Evolutionary conservation across 2,888 invertebrate genomes (phyloP).

Genomic region (Morpho deidamia): DNA sequence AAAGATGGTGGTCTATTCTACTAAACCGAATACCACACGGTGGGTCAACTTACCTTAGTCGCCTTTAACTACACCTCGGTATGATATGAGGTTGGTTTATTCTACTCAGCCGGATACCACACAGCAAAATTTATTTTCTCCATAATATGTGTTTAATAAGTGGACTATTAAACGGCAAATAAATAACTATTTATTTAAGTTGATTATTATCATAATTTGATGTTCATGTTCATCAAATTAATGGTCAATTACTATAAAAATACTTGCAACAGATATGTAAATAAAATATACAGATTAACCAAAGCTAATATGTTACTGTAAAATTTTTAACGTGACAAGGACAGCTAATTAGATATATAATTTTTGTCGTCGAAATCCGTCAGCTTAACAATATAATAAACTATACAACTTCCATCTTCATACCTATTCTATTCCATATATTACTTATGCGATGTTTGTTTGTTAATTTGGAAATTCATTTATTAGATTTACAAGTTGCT

Average conservation of each 20-base stretch:
- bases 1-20: no score
- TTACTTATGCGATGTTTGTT: constrained; percentile 9
- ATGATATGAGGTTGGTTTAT: no score
- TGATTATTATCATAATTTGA: no score
- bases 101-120: no score
- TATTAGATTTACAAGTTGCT: constrained; percentile 7
- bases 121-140: no score
- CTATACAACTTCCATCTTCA: constrained; percentile 17
- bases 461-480: constrained; percentile 18
- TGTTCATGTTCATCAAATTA: no score
- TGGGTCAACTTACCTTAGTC: no score
- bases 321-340: neutral
- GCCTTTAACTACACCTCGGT: no score
- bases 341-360: neutral
- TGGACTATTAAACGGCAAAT: no score
- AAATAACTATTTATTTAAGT: no score
- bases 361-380: neutral
- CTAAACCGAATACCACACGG: no score
- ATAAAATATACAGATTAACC: neutral
- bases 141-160: no score
- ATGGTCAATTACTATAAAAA: neutral
- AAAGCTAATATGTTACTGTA: neutral
- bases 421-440: constrained; percentile 11
- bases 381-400: constrained; percentile 2
- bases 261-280: neutral